Conservation (phyloP, 2,797 vertebrate species). For the Phalanger gymnotis region DNA sequence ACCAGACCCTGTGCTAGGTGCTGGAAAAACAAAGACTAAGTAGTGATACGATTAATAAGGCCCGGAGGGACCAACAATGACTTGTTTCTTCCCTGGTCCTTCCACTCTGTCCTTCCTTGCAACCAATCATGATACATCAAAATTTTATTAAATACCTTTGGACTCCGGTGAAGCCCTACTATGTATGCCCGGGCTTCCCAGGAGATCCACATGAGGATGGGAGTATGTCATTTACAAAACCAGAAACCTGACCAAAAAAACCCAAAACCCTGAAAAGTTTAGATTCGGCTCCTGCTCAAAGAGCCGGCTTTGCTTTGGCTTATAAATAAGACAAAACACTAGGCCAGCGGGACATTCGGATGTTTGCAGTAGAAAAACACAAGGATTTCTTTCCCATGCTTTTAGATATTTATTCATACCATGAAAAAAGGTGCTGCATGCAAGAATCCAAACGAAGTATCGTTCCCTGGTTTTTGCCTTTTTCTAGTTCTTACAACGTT, state of each 20-base stretch:
- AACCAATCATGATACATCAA: neutral
- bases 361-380: neutral
- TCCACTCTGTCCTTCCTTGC: neutral
- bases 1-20: neutral
- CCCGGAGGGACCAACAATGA: neutral
- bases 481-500: neutral
- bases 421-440: neutral
- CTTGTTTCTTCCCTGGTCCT: neutral
- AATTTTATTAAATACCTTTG: neutral
- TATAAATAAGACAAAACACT: neutral
- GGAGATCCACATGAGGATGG: neutral
- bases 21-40: neutral
- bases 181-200: neutral
- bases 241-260: neutral
- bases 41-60: neutral
- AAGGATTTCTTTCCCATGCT: neutral
- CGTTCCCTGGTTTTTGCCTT: neutral
- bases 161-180: neutral
- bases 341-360: neutral
- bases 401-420: neutral
- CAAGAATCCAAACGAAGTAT: neutral
- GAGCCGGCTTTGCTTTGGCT: neutral
- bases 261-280: neutral
- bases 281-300: neutral
- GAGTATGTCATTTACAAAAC: neutral